Evolutionary conservation across 2,113 vertebrate species (phyloP), one percentile per base, ranked within the genome.

Genomic region (Dolichotis patagonum): DNA sequence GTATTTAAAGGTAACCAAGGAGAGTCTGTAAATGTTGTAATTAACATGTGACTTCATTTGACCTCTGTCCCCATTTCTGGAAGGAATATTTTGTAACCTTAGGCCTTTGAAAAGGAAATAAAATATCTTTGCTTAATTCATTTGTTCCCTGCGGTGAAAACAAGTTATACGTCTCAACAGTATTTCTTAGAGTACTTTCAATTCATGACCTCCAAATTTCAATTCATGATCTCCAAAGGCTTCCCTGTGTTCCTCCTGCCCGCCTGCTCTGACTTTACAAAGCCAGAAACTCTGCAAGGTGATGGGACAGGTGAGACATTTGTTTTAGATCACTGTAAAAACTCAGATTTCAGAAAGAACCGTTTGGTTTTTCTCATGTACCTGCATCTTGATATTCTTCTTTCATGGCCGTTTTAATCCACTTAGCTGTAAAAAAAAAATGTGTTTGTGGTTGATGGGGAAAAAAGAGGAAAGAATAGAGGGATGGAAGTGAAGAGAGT

Each of bases 401-500:
- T 35, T 62, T 28, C 20, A 41, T 5, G 10, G 56, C 54, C 35
- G 7, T 46, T 78, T 88, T 54, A 60, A 77, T 32, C 58, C 60
- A 73, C 28, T 78, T 9, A 22, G 35, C 19, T 81, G 81, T 62
- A 14, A 75, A 69, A 30, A 69, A 30, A 73, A 60, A 35, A 54
- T 13, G 22, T 92, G 75, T 13, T n/a, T 19, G 30, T 3, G 41
- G 19, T 11, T 30, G 11, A 17, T 19, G 20, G 9, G 49, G 35
- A 63, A 88, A 77, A 94, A 88, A 85, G 5, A 52, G 16, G 56
- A 75, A 13, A 46, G 1, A 38, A 38, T 0, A 62, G n/a, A 69
- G 1, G 13, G 26, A 63, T 5, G 8, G 7, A 7, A 30, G 22
- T 17, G 1, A 52, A 65, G 2, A 11, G 1, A 26, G 11, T 19